Conservation (phyloP, 1,140 invertebrate genomes). For the Zelostemma sp. region DNA sequence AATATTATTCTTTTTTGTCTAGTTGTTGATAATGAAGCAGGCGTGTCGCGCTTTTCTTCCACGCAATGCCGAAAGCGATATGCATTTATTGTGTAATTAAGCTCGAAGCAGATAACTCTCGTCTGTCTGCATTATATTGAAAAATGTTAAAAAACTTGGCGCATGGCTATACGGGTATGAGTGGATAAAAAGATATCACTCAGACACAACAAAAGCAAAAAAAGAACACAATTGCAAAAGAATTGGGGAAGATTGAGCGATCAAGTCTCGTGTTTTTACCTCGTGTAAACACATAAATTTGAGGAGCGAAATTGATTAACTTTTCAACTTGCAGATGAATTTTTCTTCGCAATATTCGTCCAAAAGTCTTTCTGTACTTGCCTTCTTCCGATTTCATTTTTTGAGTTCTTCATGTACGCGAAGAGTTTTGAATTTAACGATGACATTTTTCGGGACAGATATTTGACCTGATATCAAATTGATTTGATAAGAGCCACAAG, state of each 20-base stretch:
- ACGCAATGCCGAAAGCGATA: not conserved
- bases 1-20: slow-evolving; percentile 1
- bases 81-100: not conserved
- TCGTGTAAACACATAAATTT: not conserved
- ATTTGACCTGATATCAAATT: too few relatives aligned
- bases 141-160: not conserved
- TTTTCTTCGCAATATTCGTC: too few relatives aligned
- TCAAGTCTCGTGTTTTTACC: not conserved
- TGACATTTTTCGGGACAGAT: too few relatives aligned
- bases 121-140: not conserved
- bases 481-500: too few relatives aligned
- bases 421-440: too few relatives aligned
- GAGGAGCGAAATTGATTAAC: too few relatives aligned
- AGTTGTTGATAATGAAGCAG: not conserved
- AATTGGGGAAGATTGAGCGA: not conserved
- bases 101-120: not conserved
- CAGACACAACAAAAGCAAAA: slow-evolving; percentile 2
- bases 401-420: too few relatives aligned
- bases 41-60: not conserved
- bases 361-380: too few relatives aligned
- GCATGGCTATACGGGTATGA: not conserved
- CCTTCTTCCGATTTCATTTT: too few relatives aligned
- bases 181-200: slow-evolving; percentile 5
- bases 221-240: not conserved
- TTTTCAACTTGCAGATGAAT: too few relatives aligned